Base-by-base conservation (phyloP, 1,140 invertebrate genomes). In the Diorhabda sublineata region DNA sequence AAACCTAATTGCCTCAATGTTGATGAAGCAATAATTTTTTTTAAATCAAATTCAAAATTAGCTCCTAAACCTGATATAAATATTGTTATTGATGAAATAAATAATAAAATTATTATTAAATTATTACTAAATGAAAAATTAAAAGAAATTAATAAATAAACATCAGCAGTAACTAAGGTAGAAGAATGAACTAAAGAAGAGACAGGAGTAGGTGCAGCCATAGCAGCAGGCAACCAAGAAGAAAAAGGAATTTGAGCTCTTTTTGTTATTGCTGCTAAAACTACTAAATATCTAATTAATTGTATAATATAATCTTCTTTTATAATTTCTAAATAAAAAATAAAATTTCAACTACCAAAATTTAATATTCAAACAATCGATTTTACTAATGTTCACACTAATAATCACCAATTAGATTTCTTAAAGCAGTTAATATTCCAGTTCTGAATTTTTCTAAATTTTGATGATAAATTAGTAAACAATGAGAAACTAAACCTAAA, bases 171-270 rank as follows among this genome's bases (percentile, higher is more conserved):
- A 0, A 91, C 89, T 76, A 91, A 85, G 71, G 89, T 91, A 44
- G 89, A 91, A 71, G 89, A 91, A 86, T 91, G 88, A 79, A 91
- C 88, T 82, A 91, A 86, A 61, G 89, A 84, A 61, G 88, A 90
- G 72, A 91, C 85, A 56, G 88, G 87, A 9, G 88, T 90, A 57
- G 89, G 88, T 57, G 88, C 88, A 2, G 87, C 85, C 79, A 91
- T 91, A 44, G 89, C 88, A 4, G 84, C 84, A 0, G 89, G 90
- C 45, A 91, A 79, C 78, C 89, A 90, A 70, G 84, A 82, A 74
- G 86, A 88, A 87, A n/a, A n/a, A n/a, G n/a, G n/a, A n/a, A n/a
- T n/a, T n/a, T n/a, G n/a, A n/a, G n/a, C n/a, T n/a, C n/a, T n/a
- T n/a, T n/a, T n/a, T n/a, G n/a, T n/a, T n/a, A n/a, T n/a, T n/a